phyloP scores from a whole-genome alignment of 1,140 invertebrate genomes.

The Temnothorax curvispinosus region DNA sequence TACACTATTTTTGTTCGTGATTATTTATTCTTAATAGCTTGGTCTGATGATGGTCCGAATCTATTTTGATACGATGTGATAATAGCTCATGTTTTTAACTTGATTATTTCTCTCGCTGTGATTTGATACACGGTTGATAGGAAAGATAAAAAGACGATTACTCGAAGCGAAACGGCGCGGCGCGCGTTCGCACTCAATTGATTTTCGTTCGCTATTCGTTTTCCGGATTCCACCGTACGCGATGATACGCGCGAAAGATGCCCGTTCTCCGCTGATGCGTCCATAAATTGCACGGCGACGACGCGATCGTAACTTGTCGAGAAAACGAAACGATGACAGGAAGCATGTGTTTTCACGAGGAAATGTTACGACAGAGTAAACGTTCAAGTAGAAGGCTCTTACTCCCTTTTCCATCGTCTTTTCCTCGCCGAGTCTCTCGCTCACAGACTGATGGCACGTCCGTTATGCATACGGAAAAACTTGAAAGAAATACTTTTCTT shows the following conservation, averaged over 20 bases:
- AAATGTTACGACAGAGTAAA: constrained; percentile 25
- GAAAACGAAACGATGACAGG: background rate
- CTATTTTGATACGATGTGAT: background rate
- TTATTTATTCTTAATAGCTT: background rate
- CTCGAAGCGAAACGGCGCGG: constrained; percentile 14
- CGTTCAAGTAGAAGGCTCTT: background rate
- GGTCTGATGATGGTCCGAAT: background rate
- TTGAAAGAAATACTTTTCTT: background rate
- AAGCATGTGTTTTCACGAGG: constrained; percentile 12
- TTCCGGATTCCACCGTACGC: constrained; percentile 55
- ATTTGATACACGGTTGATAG: background rate
- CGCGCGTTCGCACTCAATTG: constrained; percentile 32
- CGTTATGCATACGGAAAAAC: constrained; percentile 40
- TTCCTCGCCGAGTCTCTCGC: background rate
- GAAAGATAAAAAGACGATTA: background rate
- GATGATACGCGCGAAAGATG: constrained; percentile 38
- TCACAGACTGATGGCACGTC: background rate
- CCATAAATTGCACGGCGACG: constrained; percentile 29
- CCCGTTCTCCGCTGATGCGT: constrained; percentile 9
- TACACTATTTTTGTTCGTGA: background rate
- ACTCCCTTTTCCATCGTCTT: constrained; percentile 23
- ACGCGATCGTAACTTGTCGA: background rate
- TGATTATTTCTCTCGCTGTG: background rate
- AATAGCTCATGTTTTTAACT: background rate
- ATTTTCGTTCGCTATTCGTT: constrained; percentile 10